Base-by-base conservation (phyloP, 2,797 vertebrate genomes). In the Mycteria americana region DNA sequence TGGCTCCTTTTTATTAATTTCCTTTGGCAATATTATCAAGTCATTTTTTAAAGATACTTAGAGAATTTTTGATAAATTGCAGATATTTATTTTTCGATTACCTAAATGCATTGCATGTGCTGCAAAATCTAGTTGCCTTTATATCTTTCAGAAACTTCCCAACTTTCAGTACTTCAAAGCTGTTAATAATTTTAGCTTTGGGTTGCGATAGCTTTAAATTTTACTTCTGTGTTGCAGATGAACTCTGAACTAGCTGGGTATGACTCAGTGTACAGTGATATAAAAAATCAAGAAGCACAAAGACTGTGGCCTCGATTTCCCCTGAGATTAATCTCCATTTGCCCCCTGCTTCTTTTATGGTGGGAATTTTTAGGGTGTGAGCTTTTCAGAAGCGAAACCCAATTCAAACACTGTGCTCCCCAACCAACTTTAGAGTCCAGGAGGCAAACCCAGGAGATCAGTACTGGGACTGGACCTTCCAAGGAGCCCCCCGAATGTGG, bases 241-340 rank as follows among this genome's bases (percentile, higher is more conserved):
- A 93, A 77, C 89, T 93, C 90, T 96, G 92, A 95, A 95, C 93
- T 35, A 41, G 74, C 89, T 90, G 95, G 54, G 82, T 84, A 87
- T 88, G 93, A 85, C 92, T 94, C 94, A 89, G 89, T 59, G 91
- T 41, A 54, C 75, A 95, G 84, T 7, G 56, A 89, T 6, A 95
- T 16, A 80, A 82, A 91, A 75, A 65, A 54, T 37, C 84, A 60
- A 65, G 30, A 76, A 82, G 69, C 89, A 76, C 76, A 33, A 59
- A 75, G 92, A 54, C 15, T 83, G 6, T 33, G 87, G 87, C 89
- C 92, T 88, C 12, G 30, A 54, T 92, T 83, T 88, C 94, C 93
- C 69, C 63, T 75, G 88, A 67, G 88, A 95, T 87, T 80, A 62
- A 82, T 87, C 87, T 82, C 72, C 51, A 13, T 70, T 39, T 78